Base-by-base conservation (phyloP, 2,888 invertebrate species). In the Acrobasis suavella region DNA sequence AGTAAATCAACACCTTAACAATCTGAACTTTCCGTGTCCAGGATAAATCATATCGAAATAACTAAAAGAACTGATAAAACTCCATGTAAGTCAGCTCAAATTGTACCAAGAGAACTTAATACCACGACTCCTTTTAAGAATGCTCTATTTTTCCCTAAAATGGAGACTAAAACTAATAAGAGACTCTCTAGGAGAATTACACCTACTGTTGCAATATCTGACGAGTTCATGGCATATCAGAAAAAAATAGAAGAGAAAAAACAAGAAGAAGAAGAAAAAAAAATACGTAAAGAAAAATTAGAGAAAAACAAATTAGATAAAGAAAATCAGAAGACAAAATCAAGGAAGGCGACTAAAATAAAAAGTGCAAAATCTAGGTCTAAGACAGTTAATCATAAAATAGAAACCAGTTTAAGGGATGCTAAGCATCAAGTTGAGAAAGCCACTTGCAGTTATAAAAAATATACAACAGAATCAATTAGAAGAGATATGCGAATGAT, bases 161-260 rank as follows among this genome's bases (percentile, higher is more conserved):
- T 55, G 15, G 9, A 52, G 9, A 63, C 54, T 37, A 52, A 59
- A 52, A 63, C 49, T 38, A 55, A 12, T 55, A 59, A 37, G 15
- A 63, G 46, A 63, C 46, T 60, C 60, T 50, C 63, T 60, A 63
- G 55, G 50, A 63, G 60, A 60, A 37, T 63, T 37, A 63, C 63
- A 37, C 63, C 63, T 49, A 60, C 63, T 15, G 63, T 63, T 17
- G 63, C 63, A 55, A 17, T 55, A 60, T 55, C 60, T 52, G 46
- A 59, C 54, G 63, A 64, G 61, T 64, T 60, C 58, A 64, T 64
- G 58, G 64, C 60, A 56, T 61, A 64, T 58, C 64, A 64, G 61
- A 50, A 58, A 46, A 60, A 64, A 61, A 64, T 56, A 64, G 64
- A 60, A 58, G 61, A 60, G 63, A 61, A 55, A 60, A 58, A 64